A percentile compares a stretch with the other conserved stretches of the same genome.
These are phyloP conservation scores for Gasterosteus nipponicus DNA, from an alignment of 2,113 vertebrate genomes.

Conservation along the genomic window DNA sequence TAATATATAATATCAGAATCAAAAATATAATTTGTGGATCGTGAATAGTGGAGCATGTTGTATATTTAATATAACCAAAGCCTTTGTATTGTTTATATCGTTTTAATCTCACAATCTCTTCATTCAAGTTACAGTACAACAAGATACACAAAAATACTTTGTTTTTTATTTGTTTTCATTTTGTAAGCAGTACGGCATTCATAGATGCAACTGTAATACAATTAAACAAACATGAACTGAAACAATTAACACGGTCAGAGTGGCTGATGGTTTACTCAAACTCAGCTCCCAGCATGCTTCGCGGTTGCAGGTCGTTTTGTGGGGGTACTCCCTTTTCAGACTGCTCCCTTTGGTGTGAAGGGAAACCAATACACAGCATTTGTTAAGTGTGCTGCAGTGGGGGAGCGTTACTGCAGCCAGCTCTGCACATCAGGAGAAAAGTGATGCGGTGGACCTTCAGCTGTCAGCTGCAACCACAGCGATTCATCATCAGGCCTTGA, in stretches of 20 bases:
- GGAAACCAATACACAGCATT: neutral
- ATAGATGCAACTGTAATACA: neutral
- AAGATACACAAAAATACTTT: neutral
- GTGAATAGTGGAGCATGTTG: neutral
- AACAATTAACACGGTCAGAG: neutral
- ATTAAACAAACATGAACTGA: neutral
- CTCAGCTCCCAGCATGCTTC: slow-evolving; percentile 17
- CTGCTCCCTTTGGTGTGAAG: slow-evolving; percentile 6
- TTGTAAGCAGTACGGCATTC: neutral
- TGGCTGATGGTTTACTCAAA: neutral
- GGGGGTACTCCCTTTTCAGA: neutral
- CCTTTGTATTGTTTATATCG: neutral
- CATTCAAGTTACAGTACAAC: neutral
- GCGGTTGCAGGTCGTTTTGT: slow-evolving; percentile 3
- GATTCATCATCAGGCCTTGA: neutral
- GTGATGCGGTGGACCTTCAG: neutral
- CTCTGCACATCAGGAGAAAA: slow-evolving; percentile 11
- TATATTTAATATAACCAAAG: neutral
- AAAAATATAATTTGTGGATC: too few species aligned
- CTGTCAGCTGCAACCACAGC: slow-evolving; percentile 5
- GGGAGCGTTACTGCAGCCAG: neutral
- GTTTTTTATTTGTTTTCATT: too few species aligned
- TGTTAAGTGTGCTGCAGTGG: neutral
- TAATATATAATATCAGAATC: too few species aligned
- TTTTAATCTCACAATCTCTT: neutral